phyloP scores from a whole-genome alignment of 2,797 vertebrate species.

The Parambassis ranga region DNA sequence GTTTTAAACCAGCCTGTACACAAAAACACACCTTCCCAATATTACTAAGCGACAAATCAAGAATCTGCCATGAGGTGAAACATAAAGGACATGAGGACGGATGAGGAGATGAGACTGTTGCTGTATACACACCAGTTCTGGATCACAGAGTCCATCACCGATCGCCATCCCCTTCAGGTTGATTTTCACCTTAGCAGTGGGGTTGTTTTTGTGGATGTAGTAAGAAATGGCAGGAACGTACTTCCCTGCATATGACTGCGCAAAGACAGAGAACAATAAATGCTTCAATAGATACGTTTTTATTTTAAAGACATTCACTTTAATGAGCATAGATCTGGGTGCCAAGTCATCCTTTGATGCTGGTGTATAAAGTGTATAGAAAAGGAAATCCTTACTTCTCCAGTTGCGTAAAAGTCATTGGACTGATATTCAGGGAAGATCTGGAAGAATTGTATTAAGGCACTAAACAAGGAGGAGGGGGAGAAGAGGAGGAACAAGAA shows the following conservation, averaged over 20 bases:
- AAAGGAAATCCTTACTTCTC: constrained; percentile 76
- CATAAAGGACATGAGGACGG: too few relatives aligned
- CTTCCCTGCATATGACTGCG: constrained; percentile 85
- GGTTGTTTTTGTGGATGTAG: constrained; percentile 86
- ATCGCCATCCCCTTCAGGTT: constrained; percentile 86
- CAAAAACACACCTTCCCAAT: too few relatives aligned
- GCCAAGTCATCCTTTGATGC: background rate
- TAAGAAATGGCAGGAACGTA: constrained; percentile 84
- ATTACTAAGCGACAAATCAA: too few relatives aligned
- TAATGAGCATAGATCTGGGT: background rate
- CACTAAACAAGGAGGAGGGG: constrained; percentile 53
- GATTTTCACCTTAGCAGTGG: constrained; percentile 78
- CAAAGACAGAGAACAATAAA: background rate
- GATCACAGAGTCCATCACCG: constrained; percentile 85
- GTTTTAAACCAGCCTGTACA: background rate
- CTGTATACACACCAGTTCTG: constrained; percentile 77
- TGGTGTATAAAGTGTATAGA: background rate
- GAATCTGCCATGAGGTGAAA: too few relatives aligned
- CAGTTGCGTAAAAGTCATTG: constrained; percentile 86
- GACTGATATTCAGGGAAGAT: constrained; percentile 86
- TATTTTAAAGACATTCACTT: too few relatives aligned
- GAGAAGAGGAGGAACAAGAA: background rate
- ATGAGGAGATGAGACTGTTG: too few relatives aligned
- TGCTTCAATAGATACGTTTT: background rate
- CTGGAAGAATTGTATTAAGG: constrained; percentile 85